phyloP scores from a whole-genome alignment of 2,113 vertebrate species.

The Forbesichthys agassizii region DNA sequence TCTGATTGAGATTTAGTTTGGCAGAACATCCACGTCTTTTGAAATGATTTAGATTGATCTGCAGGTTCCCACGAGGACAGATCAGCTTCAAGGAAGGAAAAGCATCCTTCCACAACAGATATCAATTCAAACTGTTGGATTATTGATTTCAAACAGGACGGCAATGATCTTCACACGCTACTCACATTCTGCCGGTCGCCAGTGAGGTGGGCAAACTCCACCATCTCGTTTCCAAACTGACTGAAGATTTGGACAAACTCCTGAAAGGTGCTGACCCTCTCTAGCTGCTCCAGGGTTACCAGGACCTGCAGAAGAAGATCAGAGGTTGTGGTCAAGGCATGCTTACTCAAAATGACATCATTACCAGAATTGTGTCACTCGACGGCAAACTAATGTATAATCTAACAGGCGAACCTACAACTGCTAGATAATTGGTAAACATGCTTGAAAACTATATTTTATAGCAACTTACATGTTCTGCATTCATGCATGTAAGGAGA shows the following conservation, averaged over 20 bases:
- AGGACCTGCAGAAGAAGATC: slow-evolving; percentile 82
- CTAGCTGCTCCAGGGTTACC: slow-evolving; percentile 93
- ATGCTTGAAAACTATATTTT: too few species aligned
- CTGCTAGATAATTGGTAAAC: too few species aligned
- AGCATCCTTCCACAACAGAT: not conserved
- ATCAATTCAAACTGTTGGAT: not conserved
- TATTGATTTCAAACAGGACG: not conserved
- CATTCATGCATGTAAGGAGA: too few species aligned
- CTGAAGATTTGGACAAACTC: slow-evolving; percentile 99
- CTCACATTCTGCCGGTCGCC: slow-evolving; percentile 98
- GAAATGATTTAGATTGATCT: too few species aligned
- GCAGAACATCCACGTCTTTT: slow-evolving; percentile 3
- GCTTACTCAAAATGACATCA: not conserved
- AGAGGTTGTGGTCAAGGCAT: slow-evolving; percentile 9
- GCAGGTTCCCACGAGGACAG: too few species aligned
- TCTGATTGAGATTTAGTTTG: slow-evolving; percentile 35
- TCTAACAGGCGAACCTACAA: too few species aligned
- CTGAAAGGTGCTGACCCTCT: slow-evolving; percentile 95
- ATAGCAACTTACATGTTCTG: too few species aligned
- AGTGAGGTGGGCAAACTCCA: slow-evolving; percentile 98
- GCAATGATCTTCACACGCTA: slow-evolving; percentile 23
- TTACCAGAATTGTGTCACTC: not conserved
- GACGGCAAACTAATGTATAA: too few species aligned
- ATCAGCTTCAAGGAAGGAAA: not conserved
- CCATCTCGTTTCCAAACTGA: slow-evolving; percentile 99